Percentiles rank a stretch among this genome's conserved stretches.
Evolutionary conservation across 2,113 vertebrate genomes (phyloP).

Genomic region (Poicephalus gulielmi): DNA sequence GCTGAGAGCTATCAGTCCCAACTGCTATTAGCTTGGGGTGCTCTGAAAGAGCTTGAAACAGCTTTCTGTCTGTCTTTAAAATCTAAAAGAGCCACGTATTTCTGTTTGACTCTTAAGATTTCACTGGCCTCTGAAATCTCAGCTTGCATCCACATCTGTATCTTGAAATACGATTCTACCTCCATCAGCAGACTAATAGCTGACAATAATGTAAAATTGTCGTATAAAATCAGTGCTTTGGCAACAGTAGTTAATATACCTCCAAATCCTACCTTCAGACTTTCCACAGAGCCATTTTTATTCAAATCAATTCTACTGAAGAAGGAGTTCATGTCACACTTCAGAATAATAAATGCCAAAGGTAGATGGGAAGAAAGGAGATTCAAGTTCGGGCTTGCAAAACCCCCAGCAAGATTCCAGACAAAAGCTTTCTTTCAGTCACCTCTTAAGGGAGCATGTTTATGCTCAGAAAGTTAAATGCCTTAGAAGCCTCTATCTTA

Average conservation of each 20-base stretch:
- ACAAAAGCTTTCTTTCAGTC: not conserved
- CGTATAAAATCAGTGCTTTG: not conserved
- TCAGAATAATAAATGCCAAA: not conserved
- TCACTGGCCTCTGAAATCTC: not conserved
- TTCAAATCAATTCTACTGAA: not conserved
- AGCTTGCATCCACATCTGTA: not conserved
- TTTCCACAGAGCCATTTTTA: not conserved
- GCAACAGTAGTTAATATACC: not conserved
- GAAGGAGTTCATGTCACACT: not conserved
- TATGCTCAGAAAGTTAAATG: not conserved
- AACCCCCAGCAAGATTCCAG: constrained; percentile 53
- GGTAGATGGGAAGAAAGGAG: not conserved
- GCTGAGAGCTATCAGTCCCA: not conserved
- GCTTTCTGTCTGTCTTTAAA: not conserved
- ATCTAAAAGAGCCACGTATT: not conserved
- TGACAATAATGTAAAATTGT: not conserved
- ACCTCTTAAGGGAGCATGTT: not conserved
- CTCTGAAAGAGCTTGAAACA: not conserved
- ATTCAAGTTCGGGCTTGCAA: constrained; percentile 5
- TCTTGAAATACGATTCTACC: not conserved
- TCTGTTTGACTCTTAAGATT: not conserved
- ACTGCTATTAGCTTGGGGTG: not conserved
- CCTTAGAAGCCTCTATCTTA: not conserved
- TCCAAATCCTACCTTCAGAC: not conserved
- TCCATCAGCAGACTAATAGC: not conserved